Base-by-base conservation (phyloP, 1,140 invertebrate genomes). In the Psix sp. region DNA sequence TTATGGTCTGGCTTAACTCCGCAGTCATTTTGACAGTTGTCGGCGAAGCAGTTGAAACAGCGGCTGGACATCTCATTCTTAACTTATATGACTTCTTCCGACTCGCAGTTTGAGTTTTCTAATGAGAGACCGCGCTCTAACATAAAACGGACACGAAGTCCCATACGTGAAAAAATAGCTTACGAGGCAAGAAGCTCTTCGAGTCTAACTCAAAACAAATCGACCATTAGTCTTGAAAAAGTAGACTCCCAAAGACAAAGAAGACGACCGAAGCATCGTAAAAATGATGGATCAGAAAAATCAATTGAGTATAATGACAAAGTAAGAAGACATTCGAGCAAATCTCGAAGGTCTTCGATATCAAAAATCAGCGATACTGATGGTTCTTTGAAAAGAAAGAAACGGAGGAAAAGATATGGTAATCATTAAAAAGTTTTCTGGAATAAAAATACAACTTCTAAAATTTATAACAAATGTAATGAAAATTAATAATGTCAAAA, bases 51-150 rank as follows among this genome's bases (percentile, higher is more conserved):
- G 13, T 54, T 15, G 57, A 71, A 26, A 54, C 31, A 16, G 59
- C 59, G 9, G 51, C 68, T 2, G 52, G 33, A n/a, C 46, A 65
- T 65, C 65, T n/a, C n/a, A n/a, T n/a, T n/a, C n/a, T n/a, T n/a
- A n/a, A n/a, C n/a, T n/a, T n/a, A n/a, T n/a, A 21, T 48, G 39
- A 48, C 46, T 29, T 60, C 33, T 14, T 42, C 56, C 11, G 54
- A 56, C 20, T 62, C 60, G 13, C 45, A 66, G 14, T 40, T 48
- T 20, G 67, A 71, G 38, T 66, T 11, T 33, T 57, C 63, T 13
- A 40, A 68, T n/a, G 16, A 52, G 7, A 68, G 35, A 46, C 46
- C 48, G 13, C 49, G 35, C n/a, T 38, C 52, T 11, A 52, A 45
- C 20, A 48, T 40, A 13, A 48, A 45, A 16, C 38, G 46, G 43